phyloP scores from a whole-genome alignment of 1,140 invertebrate genomes.

The Hesperophylax magnus region DNA sequence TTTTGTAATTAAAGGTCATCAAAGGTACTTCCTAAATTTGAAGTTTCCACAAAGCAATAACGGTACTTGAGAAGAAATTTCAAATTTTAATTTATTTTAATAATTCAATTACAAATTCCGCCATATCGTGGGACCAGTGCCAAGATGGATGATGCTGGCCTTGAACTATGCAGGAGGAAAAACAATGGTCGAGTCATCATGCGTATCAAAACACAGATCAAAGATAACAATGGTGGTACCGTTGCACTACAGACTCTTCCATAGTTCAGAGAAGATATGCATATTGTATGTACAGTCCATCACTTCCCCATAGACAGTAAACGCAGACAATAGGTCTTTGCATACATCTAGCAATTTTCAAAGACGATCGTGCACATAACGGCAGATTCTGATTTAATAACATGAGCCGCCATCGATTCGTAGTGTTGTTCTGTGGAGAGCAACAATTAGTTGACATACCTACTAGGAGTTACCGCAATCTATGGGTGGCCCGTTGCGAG shows the following conservation, averaged over 20 bases:
- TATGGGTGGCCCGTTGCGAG: too few species aligned
- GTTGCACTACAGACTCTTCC: not conserved
- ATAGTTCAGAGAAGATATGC: too few species aligned
- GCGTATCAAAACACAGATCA: constrained; percentile 19
- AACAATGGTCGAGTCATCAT: constrained; percentile 15
- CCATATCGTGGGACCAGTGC: not conserved
- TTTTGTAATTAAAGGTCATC: too few species aligned
- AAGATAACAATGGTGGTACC: not conserved
- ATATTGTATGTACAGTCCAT: too few species aligned
- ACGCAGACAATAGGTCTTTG: constrained; percentile 17
- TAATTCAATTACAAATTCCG: constrained; percentile 20
- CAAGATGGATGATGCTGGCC: constrained; percentile 16
- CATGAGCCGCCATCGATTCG: too few species aligned
- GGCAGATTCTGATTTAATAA: not conserved
- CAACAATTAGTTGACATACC: too few species aligned
- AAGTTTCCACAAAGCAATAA: too few species aligned
- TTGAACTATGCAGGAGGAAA: not conserved
- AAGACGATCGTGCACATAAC: constrained; percentile 16
- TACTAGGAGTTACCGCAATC: too few species aligned
- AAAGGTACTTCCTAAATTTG: too few species aligned
- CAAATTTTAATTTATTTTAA: not conserved
- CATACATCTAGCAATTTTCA: not conserved
- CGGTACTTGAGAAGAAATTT: too few species aligned
- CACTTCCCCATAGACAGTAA: too few species aligned
- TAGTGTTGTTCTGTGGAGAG: too few species aligned